phyloP scores from a whole-genome alignment of 35 echinoderm and acorn worm species.

The Lytechinus variegatus region DNA sequence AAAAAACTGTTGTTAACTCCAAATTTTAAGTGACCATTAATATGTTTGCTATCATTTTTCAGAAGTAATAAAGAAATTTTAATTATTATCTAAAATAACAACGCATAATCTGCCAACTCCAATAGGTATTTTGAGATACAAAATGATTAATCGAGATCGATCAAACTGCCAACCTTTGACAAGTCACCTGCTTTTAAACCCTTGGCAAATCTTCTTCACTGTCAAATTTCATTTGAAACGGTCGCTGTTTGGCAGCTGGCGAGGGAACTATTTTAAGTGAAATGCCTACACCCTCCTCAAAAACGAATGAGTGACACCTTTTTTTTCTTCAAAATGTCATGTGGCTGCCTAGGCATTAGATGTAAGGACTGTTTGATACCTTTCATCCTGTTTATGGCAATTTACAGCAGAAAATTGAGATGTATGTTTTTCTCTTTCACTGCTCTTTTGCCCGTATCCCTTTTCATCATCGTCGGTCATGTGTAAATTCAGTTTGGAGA shows the following conservation, averaged over 20 bases:
- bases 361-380: neutral
- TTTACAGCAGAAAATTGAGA: neutral
- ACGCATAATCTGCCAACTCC: neutral
- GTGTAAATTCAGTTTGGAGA: neutral
- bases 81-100: neutral
- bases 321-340: neutral
- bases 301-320: neutral
- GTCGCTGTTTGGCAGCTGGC: conserved; percentile 7
- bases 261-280: neutral
- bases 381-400: neutral
- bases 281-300: neutral
- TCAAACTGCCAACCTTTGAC: neutral
- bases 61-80: neutral
- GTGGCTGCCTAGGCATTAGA: neutral
- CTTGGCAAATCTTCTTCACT: neutral
- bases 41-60: neutral
- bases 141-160: neutral
- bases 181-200: neutral
- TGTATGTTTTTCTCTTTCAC: neutral
- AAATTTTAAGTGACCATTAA: neutral
- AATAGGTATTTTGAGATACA: neutral
- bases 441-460: neutral
- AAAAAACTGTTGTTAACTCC: too few species aligned
- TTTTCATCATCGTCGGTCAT: neutral
- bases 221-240: conserved; percentile 5